Evolutionary conservation across 2,113 vertebrate genomes (phyloP), one percentile per base, ranked within the genome.

Genomic region (Emydura subglobosa): DNA sequence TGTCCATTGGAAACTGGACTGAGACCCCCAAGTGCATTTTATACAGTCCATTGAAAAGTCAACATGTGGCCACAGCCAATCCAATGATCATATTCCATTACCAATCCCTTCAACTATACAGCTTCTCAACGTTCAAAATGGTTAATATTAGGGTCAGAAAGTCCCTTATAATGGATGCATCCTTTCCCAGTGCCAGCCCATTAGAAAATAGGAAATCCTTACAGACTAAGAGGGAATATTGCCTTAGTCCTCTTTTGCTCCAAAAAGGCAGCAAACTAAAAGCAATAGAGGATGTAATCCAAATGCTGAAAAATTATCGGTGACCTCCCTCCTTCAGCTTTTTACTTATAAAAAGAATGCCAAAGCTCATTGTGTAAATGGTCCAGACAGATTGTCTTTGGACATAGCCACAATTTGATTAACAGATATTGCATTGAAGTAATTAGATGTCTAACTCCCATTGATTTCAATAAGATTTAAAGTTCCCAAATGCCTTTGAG

Each of bases 241-340:
- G 68, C 76, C 89, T 93, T 95, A 95, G 91, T 95, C 94, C 87
- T 94, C 87, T 87, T 94, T 96, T 96, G 79, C 86, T 96, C 86
- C 68, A 68, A 87, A 93, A 90, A 93, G 93, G 92, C 94, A 87
- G 85, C 76, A 92, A 85, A 85, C 83, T 92, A 90, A 91, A 95
- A 94, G 94, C 87, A 85, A 76, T 44, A 24, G 87, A 96, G 94
- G 74, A 88, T 96, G 87, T 95, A 96, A 96, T 96, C 94, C 97
- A 94, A 97, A 85, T 91, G 85, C 96, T 97, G 39, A 95, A 97
- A 91, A 93, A 97, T 97, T 95, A 97, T 97, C 97, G 83, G 97
- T 91, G 47, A 76, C 39, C 39, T 39, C 89, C 65, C 93, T 86
- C 90, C 86, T 97, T 96, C 93, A 92, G 96, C 96, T 96, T 97